phyloP scores from a whole-genome alignment of 2,113 vertebrate species.

The Festucalex cinctus region DNA sequence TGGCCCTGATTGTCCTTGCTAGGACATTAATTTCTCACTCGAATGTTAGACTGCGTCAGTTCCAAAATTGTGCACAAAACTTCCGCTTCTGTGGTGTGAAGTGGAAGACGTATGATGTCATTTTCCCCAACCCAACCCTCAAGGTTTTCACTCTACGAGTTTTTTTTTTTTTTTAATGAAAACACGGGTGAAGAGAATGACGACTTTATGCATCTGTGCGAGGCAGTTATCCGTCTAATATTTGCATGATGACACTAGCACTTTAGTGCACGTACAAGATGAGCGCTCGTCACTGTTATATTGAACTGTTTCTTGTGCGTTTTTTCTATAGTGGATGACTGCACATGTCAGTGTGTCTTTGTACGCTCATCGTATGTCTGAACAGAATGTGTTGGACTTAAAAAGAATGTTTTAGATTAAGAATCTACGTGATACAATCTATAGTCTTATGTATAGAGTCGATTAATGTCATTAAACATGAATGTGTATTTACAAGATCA shows the following conservation, averaged over 20 bases:
- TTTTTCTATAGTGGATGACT: constrained; percentile 81
- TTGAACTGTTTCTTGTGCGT: constrained; percentile 60
- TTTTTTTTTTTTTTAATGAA: constrained; percentile 30
- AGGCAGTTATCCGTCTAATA: constrained; percentile 68
- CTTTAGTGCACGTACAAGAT: constrained; percentile 90
- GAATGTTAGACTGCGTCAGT: constrained; percentile 46
- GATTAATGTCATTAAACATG: constrained; percentile 71
- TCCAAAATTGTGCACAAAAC: constrained; percentile 1
- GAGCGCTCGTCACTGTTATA: constrained; percentile 74
- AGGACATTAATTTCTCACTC: constrained; percentile 1
- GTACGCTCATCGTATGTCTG: constrained; percentile 70
- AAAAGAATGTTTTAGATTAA: constrained; percentile 72
- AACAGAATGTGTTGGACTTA: constrained; percentile 46
- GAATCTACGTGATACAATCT: constrained; percentile 64
- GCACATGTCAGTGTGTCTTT: constrained; percentile 77
- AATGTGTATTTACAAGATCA: constrained; percentile 72
- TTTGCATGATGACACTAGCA: constrained; percentile 90
- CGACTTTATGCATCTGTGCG: constrained; percentile 67
- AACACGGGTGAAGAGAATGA: constrained; percentile 40
- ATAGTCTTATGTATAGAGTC: constrained; percentile 66
- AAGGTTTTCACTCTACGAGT: constrained; percentile 55
- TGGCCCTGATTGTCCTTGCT: neutral
- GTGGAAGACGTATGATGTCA: constrained; percentile 76
- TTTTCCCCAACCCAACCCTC: constrained; percentile 29
- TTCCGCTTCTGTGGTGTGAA: constrained; percentile 74